Evolutionary conservation across 2,113 vertebrate species (phyloP).

Genomic region (Colaptes auratus): DNA sequence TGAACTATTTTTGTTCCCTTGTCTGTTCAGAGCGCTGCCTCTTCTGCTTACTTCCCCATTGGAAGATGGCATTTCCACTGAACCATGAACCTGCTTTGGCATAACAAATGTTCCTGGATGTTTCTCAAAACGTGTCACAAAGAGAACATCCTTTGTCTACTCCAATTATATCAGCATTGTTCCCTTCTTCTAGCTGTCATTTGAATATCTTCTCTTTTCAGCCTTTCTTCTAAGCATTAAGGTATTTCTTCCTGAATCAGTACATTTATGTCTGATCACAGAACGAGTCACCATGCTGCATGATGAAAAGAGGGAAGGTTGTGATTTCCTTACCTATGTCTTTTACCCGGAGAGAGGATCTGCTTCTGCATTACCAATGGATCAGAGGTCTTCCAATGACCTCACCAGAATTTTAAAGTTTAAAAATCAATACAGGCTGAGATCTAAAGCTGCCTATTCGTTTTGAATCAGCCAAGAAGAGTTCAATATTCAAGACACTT

Average conservation of each 20-base stretch:
- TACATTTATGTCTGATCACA: conserved; percentile 51
- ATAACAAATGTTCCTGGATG: conserved; percentile 65
- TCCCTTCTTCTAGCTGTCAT: conserved; percentile 63
- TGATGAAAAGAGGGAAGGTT: neutral
- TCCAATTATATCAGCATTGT: conserved; percentile 59
- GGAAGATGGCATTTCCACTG: conserved; percentile 69
- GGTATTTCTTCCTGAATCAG: conserved; percentile 50
- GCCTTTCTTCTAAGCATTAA: conserved; percentile 34
- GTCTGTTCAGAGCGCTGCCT: conserved; percentile 17
- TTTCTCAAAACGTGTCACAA: conserved; percentile 72
- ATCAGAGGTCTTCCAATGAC: conserved; percentile 14
- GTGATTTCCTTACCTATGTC: neutral
- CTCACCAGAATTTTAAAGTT: neutral
- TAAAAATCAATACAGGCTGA: neutral
- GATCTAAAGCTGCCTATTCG: neutral
- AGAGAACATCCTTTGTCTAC: conserved; percentile 65
- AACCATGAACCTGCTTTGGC: conserved; percentile 65
- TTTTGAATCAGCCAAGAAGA: neutral
- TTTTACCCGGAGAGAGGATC: neutral
- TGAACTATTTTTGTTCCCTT: conserved; percentile 32
- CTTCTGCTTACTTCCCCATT: conserved; percentile 19
- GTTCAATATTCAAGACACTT: neutral
- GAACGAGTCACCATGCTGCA: conserved; percentile 14
- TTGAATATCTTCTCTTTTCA: conserved; percentile 57
- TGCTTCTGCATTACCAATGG: neutral